Evolutionary conservation across 2,888 invertebrate species (phyloP).

Genomic region (Tetheella fluctuosa): DNA sequence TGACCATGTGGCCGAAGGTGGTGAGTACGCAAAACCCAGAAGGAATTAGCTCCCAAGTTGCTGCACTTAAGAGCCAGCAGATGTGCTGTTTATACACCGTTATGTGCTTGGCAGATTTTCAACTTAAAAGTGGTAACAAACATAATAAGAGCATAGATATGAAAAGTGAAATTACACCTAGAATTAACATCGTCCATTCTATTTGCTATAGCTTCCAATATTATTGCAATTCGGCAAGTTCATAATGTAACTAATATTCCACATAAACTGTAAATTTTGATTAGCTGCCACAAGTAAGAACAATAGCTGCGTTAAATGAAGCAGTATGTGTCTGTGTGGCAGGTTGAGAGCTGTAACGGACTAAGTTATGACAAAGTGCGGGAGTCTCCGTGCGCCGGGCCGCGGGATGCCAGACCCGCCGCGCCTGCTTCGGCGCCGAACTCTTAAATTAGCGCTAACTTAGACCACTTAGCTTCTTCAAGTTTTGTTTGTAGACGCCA

Average conservation of each 20-base stretch:
- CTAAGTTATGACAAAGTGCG: constrained; percentile 77
- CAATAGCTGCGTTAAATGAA: constrained; percentile 66
- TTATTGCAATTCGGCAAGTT: constrained; percentile 16
- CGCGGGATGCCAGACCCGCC: constrained; percentile 30
- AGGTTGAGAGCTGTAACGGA: constrained; percentile 45
- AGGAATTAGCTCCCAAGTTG: too few relatives aligned
- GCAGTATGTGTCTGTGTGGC: constrained; percentile 50
- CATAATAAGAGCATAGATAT: background rate
- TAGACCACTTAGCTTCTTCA: constrained; percentile 79
- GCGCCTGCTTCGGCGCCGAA: constrained; percentile 60
- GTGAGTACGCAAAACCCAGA: too few relatives aligned
- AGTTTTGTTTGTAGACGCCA: constrained; percentile 79
- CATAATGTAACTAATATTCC: constrained; percentile 15
- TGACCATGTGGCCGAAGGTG: too few relatives aligned
- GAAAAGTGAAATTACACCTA: background rate
- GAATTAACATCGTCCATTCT: background rate
- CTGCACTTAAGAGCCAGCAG: too few relatives aligned
- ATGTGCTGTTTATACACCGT: too few relatives aligned
- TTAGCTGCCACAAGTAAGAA: constrained; percentile 55
- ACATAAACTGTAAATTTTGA: constrained; percentile 47
- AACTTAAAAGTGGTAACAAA: too few relatives aligned
- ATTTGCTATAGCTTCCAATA: constrained; percentile 5
- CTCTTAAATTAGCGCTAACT: constrained; percentile 82
- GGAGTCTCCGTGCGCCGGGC: constrained; percentile 52
- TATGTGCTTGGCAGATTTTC: too few relatives aligned